A percentile compares a stretch with the other conserved stretches of the same genome.
These are phyloP conservation scores for Pseudachorutes palmiensis DNA, from an alignment of 1,140 invertebrate genomes.

Conservation along the genomic window DNA sequence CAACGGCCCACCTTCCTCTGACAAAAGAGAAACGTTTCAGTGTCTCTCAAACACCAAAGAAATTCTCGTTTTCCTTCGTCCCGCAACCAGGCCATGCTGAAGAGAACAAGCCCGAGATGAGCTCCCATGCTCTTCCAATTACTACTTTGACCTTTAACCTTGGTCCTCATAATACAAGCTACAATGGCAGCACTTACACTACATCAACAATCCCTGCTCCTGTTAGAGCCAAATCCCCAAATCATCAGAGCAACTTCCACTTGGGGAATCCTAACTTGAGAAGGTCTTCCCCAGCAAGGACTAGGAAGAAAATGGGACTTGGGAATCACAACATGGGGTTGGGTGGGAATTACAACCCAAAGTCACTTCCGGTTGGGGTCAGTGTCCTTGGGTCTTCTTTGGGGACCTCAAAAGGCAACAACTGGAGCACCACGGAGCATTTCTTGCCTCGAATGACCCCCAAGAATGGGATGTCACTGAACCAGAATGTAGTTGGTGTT, in stretches of 20 bases:
- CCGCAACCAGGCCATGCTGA: background rate
- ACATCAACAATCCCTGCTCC: conserved; percentile 1
- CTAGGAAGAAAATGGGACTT: conserved; percentile 15
- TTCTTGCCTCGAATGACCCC: conserved; percentile 26
- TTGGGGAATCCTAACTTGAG: conserved; percentile 11
- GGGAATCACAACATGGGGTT: background rate
- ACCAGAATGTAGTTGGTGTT: conserved; percentile 21
- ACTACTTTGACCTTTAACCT: conserved; percentile 33
- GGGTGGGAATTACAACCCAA: conserved; percentile 6
- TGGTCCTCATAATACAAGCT: conserved; percentile 15
- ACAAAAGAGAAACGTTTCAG: conserved; percentile 15
- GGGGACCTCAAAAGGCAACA: conserved; percentile 10
- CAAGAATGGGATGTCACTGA: conserved; percentile 19
- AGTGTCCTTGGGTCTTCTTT: conserved; percentile 32
- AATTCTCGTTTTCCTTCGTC: conserved; percentile 21
- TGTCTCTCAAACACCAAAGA: conserved; percentile 15
- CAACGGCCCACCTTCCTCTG: too few species aligned
- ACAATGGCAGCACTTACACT: conserved; percentile 4
- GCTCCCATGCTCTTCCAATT: conserved; percentile 19
- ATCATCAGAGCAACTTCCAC: background rate
- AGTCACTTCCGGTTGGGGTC: conserved; percentile 5
- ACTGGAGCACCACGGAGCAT: conserved; percentile 7
- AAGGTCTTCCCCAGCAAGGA: conserved; percentile 21
- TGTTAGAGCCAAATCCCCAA: background rate
- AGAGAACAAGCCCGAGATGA: background rate